These are phyloP conservation scores for Peromyscus californicus DNA, from an alignment of 2,113 vertebrate genomes.

Conservation along the genomic window DNA sequence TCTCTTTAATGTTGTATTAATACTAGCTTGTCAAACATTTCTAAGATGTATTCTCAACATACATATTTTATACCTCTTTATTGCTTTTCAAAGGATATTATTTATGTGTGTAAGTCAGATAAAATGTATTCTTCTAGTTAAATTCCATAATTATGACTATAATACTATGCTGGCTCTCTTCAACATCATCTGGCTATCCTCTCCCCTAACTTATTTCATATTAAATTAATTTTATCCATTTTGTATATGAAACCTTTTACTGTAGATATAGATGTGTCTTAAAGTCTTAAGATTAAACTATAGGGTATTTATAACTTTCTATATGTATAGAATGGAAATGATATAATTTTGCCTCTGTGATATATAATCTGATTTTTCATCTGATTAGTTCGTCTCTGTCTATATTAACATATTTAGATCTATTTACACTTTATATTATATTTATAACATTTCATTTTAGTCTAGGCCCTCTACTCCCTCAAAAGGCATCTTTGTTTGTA, in stretches of 20 bases:
- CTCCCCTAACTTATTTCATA: neutral
- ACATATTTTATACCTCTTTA: neutral
- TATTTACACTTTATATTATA: neutral
- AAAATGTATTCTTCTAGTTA: neutral
- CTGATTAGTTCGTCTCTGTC: neutral
- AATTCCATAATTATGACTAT: neutral
- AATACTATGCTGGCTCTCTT: neutral
- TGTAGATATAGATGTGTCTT: neutral
- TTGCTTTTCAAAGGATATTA: neutral
- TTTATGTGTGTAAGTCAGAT: slow-evolving; percentile 7
- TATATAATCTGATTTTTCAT: neutral
- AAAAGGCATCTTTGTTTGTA: neutral
- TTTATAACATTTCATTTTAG: slow-evolving; percentile 17
- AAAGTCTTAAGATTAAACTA: slow-evolving; percentile 3
- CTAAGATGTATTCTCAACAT: neutral
- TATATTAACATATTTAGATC: slow-evolving; percentile 34
- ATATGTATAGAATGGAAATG: neutral
- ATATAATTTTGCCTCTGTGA: neutral
- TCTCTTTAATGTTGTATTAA: slow-evolving; percentile 1
- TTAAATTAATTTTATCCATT: slow-evolving; percentile 28
- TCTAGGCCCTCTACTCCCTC: neutral
- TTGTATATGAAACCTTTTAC: neutral
- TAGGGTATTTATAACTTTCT: neutral
- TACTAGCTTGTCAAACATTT: neutral
- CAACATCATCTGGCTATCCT: neutral